Evolutionary conservation across 2,888 invertebrate species (phyloP), one percentile per base, ranked within the genome.

Genomic region (Phengaris arion): DNA sequence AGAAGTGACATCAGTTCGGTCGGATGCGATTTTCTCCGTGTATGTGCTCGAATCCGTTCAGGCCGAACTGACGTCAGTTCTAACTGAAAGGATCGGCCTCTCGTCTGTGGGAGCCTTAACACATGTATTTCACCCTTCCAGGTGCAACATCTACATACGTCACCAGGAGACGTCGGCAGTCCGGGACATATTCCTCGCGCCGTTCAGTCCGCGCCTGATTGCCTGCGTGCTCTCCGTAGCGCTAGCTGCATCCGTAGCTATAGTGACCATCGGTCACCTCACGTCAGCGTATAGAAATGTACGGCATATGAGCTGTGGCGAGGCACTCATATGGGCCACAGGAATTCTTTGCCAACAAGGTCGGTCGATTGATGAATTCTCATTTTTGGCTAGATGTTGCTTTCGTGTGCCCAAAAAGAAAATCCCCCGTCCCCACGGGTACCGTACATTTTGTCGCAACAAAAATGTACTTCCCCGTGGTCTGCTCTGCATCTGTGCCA

Each of bases 301-400:
- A 80, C 84, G 86, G 74, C 84, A 81, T 72, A 89, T 87, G 83
- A 93, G 83, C 78, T 90, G 92, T 46, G 92, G 94, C 0, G 95
- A 95, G 79, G 94, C 95, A 0, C 82, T 94, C 0, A 86, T 95
- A 68, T 95, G 95, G 95, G 94, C 95, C 13, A 92, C 94, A 52
- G 95, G 95, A 74, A 94, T 96, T 79, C 91, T 95, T 79, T 95
- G 95, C 81, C 95, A 95, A 87, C 95, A 96, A 94, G 95, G 95
- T 95, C 46, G 10, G 48, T 68, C 51, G 35, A 48, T 48, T 8
- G 48, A 48, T 35, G 35, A 35, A 35, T 35, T 35, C 35, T 35
- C 4, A 35, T 35, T 35, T 35, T 35, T 35, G 35, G 4, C 35
- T 35, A 35, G 35, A 35, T 35, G 35, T 35, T 35, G 35, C 35